phyloP scores from a whole-genome alignment of 2,888 invertebrate species.

The Caenorhabditis imperialis region DNA sequence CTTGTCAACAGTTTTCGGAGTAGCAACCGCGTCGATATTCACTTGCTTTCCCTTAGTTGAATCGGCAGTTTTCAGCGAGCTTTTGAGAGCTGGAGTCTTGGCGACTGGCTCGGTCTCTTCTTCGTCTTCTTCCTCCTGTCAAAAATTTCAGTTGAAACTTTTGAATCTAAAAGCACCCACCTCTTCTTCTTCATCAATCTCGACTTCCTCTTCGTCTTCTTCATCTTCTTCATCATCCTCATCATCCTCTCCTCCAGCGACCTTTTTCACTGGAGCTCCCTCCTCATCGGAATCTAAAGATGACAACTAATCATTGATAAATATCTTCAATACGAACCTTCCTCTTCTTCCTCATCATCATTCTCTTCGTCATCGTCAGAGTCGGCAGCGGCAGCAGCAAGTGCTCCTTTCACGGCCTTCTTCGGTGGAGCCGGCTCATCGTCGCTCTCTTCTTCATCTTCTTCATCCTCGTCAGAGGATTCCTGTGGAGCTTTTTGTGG shows the following conservation, averaged over 20 bases:
- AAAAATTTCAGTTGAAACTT: not conserved
- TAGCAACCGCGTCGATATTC: slow-evolving; percentile 55
- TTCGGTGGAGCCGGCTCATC: slow-evolving; percentile 37
- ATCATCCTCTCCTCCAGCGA: slow-evolving; percentile 6
- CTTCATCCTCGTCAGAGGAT: slow-evolving; percentile 53
- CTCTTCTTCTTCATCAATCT: slow-evolving; percentile 57
- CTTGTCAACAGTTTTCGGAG: slow-evolving; percentile 60
- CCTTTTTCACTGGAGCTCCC: slow-evolving; percentile 9
- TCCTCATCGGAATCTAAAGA: slow-evolving; percentile 36
- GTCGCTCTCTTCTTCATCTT: slow-evolving; percentile 59
- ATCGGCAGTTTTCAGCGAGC: slow-evolving; percentile 49
- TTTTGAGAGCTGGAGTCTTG: slow-evolving; percentile 51
- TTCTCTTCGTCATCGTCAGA: slow-evolving; percentile 53
- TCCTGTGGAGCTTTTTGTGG: slow-evolving; percentile 17
- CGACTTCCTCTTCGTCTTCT: slow-evolving; percentile 54
- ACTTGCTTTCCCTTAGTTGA: slow-evolving; percentile 62
- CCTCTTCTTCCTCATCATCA: slow-evolving; percentile 51
- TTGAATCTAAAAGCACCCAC: slow-evolving; percentile 6
- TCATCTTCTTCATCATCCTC: slow-evolving; percentile 59
- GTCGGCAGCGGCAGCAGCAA: slow-evolving; percentile 35
- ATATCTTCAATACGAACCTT: not conserved
- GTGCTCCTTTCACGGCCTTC: slow-evolving; percentile 31
- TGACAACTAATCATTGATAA: not conserved
- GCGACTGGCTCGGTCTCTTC: slow-evolving; percentile 56
- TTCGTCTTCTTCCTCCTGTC: slow-evolving; percentile 60